These are phyloP conservation scores for Bradynema listronoti DNA, from an alignment of 1,140 invertebrate species.

Conservation along the genomic window DNA sequence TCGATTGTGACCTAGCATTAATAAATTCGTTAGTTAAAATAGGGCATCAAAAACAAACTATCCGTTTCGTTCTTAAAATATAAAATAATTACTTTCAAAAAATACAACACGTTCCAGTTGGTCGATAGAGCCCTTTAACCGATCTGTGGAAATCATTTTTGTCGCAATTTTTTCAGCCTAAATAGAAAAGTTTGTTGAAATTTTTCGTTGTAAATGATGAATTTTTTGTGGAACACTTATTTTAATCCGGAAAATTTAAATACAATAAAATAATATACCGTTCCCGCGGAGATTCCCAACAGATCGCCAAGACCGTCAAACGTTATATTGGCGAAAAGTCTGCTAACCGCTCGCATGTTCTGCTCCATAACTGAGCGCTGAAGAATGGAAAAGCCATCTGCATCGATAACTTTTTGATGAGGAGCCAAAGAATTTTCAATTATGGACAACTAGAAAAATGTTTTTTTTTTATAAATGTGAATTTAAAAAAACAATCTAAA, in stretches of 20 bases:
- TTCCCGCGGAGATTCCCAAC: conserved; percentile 77
- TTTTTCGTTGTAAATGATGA: too few relatives aligned
- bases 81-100: conserved; percentile 74
- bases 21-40: conserved; percentile 13
- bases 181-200: too few relatives aligned
- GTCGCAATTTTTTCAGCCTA: conserved; percentile 90
- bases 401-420: conserved; percentile 83
- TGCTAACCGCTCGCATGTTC: conserved; percentile 90
- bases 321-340: conserved; percentile 94
- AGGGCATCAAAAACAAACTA: background rate
- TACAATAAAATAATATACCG: conserved; percentile 49
- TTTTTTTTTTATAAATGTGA: too few relatives aligned
- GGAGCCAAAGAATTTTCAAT: conserved; percentile 82
- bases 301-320: conserved; percentile 90
- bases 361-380: conserved; percentile 95
- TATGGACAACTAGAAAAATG: conserved; percentile 67
- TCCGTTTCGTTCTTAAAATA: conserved; percentile 8
- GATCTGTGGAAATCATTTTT: conserved; percentile 92
- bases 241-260: background rate
- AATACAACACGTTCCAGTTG: conserved; percentile 94
- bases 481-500: too few relatives aligned
- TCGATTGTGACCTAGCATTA: conserved; percentile 17
- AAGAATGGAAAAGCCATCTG: conserved; percentile 81
- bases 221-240: too few relatives aligned
- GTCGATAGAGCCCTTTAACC: conserved; percentile 95